phyloP scores from a whole-genome alignment of 2,888 invertebrate genomes.

The Salticus scenicus region DNA sequence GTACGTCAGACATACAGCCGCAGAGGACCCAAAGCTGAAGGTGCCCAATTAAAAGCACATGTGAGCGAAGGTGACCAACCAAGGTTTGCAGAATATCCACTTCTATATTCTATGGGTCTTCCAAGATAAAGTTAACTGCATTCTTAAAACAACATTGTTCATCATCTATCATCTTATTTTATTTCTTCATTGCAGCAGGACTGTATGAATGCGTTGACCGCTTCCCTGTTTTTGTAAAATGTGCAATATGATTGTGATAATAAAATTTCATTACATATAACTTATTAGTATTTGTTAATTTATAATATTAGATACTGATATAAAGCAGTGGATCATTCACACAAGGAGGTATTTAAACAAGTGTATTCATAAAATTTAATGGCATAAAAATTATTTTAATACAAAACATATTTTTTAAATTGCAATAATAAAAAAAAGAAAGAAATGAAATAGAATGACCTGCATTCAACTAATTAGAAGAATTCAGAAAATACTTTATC shows the following conservation, averaged over 20 bases:
- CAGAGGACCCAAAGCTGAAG: constrained; percentile 20
- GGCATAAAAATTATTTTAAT: too few species aligned
- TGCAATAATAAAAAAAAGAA: too few species aligned
- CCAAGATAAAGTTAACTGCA: neutral
- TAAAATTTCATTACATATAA: neutral
- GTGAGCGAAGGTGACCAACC: constrained; percentile 30
- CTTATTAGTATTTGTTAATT: too few species aligned
- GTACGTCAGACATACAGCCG: neutral
- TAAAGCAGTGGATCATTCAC: too few species aligned
- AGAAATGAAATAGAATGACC: too few species aligned
- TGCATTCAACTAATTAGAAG: too few species aligned
- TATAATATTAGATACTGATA: too few species aligned
- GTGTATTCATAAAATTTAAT: too few species aligned
- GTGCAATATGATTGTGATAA: constrained; percentile 1
- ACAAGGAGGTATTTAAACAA: too few species aligned
- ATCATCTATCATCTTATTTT: neutral
- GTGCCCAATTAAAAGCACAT: constrained; percentile 16
- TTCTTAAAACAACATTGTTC: neutral
- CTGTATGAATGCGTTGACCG: constrained; percentile 24
- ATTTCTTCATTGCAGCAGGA: constrained; percentile 15
- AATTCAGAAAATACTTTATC: too few species aligned
- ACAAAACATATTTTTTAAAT: too few species aligned
- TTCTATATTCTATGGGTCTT: constrained; percentile 20
- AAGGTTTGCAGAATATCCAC: constrained; percentile 38
- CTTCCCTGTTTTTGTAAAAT: constrained; percentile 4